These are phyloP conservation scores for Lasiurus borealis DNA, from an alignment of 2,113 vertebrate genomes.

Conservation along the genomic window DNA sequence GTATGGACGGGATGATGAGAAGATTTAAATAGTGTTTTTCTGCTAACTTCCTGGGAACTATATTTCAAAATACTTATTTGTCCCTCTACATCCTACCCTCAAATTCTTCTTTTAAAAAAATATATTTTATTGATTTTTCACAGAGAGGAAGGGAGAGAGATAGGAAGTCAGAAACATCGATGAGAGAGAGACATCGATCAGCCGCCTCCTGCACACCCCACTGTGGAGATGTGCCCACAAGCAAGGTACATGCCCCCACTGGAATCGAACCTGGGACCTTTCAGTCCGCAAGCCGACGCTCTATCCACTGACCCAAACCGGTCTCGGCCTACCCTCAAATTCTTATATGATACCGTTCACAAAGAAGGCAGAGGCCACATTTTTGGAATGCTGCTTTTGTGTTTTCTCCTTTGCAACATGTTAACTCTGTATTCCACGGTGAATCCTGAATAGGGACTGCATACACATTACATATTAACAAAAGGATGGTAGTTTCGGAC, in stretches of 20 bases:
- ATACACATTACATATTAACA: not conserved
- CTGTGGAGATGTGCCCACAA: no score
- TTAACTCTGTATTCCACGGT: not conserved
- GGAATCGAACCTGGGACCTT: no score
- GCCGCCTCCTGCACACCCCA: no score
- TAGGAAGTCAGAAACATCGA: no score
- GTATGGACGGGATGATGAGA: not conserved
- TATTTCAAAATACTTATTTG: not conserved
- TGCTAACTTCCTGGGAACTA: not conserved
- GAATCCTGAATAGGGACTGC: not conserved
- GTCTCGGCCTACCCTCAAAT: not conserved
- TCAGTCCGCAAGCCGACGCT: no score
- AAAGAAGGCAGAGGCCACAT: not conserved
- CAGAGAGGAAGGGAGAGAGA: no score
- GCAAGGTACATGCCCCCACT: no score
- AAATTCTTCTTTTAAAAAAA: no score
- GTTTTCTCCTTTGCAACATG: conserved; percentile 23
- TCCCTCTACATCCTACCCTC: no score
- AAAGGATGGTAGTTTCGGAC: not conserved
- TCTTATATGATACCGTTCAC: not conserved
- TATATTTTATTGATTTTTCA: no score
- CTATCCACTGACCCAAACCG: no score
- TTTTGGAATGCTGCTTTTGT: not conserved
- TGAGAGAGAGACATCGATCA: no score
- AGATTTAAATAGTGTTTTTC: not conserved